Conservation (phyloP, 1,140 invertebrate species). For the Dreissena polymorpha region DNA sequence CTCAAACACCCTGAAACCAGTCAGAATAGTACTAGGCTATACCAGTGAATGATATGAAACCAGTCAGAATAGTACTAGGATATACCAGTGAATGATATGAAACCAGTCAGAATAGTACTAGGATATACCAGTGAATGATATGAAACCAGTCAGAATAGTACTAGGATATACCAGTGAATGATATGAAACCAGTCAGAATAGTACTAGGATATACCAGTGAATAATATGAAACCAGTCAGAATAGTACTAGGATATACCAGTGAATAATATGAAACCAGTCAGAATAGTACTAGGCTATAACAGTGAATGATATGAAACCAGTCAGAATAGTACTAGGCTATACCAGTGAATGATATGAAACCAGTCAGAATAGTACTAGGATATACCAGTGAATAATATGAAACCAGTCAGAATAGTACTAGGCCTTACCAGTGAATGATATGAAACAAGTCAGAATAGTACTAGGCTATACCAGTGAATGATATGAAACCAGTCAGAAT, state of each 20-base stretch:
- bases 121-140: constrained; percentile 75
- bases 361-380: too few species aligned
- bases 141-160: too few species aligned
- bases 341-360: constrained; percentile 75
- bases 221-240: constrained; percentile 74
- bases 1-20: constrained; percentile 82
- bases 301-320: constrained; percentile 75
- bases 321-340: too few species aligned
- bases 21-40: too few species aligned
- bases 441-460: constrained; percentile 64
- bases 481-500: constrained; percentile 72
- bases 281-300: too few species aligned
- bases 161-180: not conserved
- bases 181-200: constrained; percentile 72
- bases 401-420: too few species aligned
- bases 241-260: not conserved
- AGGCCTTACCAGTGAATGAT: constrained; percentile 58
- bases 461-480: too few species aligned
- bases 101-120: too few species aligned
- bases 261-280: constrained; percentile 75
- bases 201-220: not conserved
- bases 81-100: constrained; percentile 75
- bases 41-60: too few species aligned
- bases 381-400: constrained; percentile 75
- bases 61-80: not conserved